phyloP scores from a whole-genome alignment of 2,888 invertebrate genomes.

The Conomelus anceps region DNA sequence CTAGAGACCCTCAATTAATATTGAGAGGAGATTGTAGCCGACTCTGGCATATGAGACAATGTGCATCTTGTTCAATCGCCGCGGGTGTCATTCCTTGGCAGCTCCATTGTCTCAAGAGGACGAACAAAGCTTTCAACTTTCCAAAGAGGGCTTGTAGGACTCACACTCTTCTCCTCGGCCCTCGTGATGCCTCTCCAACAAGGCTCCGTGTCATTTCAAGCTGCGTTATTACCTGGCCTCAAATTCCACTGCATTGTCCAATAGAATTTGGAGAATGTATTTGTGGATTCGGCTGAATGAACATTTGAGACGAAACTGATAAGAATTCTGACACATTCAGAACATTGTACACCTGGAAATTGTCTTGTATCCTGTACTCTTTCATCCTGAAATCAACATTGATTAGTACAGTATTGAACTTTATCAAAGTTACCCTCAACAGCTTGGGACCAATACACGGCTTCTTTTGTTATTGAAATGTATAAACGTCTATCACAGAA shows the following conservation, averaged over 20 bases:
- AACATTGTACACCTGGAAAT: neutral
- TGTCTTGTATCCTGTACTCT: neutral
- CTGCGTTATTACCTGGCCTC: neutral
- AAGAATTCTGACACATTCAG: neutral
- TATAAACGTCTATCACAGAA: too few species aligned
- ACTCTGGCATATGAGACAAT: neutral
- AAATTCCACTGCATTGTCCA: neutral
- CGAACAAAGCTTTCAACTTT: neutral
- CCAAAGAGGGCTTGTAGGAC: neutral
- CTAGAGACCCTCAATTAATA: neutral
- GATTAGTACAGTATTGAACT: too few species aligned
- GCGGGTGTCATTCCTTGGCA: neutral
- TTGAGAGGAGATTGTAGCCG: neutral
- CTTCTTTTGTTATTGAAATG: too few species aligned
- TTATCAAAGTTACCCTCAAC: too few species aligned
- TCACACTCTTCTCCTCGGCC: neutral
- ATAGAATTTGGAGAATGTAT: neutral
- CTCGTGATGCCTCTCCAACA: neutral
- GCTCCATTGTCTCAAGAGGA: neutral
- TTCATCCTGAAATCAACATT: too few species aligned
- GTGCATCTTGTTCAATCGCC: neutral
- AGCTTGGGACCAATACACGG: too few species aligned
- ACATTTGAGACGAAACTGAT: neutral
- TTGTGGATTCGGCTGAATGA: neutral
- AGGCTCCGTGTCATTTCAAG: neutral